Conservation (phyloP, 2,113 vertebrate genomes). For the Tetrao urogallus region DNA sequence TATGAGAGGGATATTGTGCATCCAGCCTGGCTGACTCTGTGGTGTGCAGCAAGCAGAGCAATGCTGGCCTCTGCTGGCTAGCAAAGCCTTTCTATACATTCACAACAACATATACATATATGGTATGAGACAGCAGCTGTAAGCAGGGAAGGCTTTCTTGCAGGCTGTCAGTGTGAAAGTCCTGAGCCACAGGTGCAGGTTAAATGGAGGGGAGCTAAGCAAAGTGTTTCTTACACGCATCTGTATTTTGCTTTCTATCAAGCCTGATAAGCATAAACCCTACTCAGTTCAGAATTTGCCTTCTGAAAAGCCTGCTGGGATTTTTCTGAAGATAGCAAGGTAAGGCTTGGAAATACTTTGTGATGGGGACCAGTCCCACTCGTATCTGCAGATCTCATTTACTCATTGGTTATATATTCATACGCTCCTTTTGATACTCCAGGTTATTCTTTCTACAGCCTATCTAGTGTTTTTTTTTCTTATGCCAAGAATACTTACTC, state of each 20-base stretch:
- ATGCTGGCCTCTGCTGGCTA: conserved; percentile 69
- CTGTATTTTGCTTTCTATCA: not conserved
- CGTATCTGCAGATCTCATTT: not conserved
- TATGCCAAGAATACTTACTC: not conserved
- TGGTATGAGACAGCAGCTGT: not conserved
- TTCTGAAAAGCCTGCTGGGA: not conserved
- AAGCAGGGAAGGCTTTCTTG: not conserved
- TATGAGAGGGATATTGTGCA: not conserved
- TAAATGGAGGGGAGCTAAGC: not conserved
- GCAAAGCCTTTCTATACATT: not conserved
- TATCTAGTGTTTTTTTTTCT: not conserved
- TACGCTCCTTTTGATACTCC: accelerated
- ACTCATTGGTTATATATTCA: too few relatives aligned
- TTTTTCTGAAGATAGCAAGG: not conserved
- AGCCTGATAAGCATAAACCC: not conserved
- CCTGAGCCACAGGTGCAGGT: not conserved
- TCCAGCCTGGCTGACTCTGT: too few relatives aligned
- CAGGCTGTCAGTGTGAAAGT: not conserved
- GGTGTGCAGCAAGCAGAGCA: not conserved
- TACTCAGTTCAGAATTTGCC: not conserved
- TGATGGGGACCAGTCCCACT: not conserved
- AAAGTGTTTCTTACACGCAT: not conserved
- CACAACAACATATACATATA: accelerated
- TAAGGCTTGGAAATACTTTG: not conserved
- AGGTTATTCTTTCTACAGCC: not conserved